These are phyloP conservation scores for Morpho achilles DNA, from an alignment of 2,888 invertebrate genomes.

Conservation along the genomic window DNA sequence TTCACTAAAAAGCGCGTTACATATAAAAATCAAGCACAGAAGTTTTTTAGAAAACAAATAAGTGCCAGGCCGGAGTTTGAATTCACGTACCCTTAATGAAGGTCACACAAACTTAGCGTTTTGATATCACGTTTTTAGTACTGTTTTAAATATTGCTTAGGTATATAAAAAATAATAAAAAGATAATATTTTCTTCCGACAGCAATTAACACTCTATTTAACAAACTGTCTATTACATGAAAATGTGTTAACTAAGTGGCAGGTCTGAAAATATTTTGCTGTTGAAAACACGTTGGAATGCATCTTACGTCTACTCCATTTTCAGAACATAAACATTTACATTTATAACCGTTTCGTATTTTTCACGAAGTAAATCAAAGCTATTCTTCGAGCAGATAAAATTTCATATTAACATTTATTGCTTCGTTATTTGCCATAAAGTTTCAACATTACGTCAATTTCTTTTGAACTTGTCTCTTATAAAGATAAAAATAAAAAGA, in stretches of 20 bases:
- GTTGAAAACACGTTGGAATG: constrained; percentile 22
- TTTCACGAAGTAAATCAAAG: constrained; percentile 19
- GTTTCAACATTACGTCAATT: too few species aligned
- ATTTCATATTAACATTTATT: constrained; percentile 8
- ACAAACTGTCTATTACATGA: constrained; percentile 1
- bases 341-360: constrained; percentile 20
- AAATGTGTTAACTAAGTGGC: constrained; percentile 2
- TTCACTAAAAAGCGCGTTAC: too few species aligned
- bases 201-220: constrained; percentile 1
- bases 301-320: constrained; percentile 24
- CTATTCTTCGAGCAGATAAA: constrained; percentile 11
- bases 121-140: too few species aligned
- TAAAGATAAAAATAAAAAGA: too few species aligned
- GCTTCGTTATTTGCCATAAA: not conserved
- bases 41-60: too few species aligned
- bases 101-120: too few species aligned
- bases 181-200: not conserved
- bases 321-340: constrained; percentile 24
- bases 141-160: too few species aligned
- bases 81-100: too few species aligned
- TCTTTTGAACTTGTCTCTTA: too few species aligned
- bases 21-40: too few species aligned
- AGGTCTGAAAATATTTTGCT: constrained; percentile 6
- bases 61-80: too few species aligned
- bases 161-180: too few species aligned